A percentile compares a stretch with the other conserved stretches of the same genome.
These are phyloP conservation scores for Aelia acuminata DNA, from an alignment of 2,888 invertebrate species.

Conservation along the genomic window DNA sequence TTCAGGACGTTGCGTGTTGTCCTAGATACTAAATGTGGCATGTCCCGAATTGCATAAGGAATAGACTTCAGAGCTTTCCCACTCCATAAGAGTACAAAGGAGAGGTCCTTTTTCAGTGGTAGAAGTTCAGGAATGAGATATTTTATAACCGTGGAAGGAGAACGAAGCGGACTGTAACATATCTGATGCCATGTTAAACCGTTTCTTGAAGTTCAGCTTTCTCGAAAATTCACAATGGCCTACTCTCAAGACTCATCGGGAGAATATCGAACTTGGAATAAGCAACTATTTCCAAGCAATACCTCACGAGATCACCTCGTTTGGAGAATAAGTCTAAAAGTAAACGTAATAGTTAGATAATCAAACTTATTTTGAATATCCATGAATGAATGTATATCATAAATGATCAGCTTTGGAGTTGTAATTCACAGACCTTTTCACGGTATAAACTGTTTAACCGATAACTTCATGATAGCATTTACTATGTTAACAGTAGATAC, in stretches of 20 bases:
- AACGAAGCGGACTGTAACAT: not conserved
- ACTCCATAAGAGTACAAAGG: slow-evolving; percentile 8
- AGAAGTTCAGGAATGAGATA: not conserved
- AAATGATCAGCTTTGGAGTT: too few relatives aligned
- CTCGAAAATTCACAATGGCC: not conserved
- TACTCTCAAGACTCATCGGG: not conserved
- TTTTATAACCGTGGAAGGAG: slow-evolving; percentile 20
- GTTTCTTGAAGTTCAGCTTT: slow-evolving; percentile 34
- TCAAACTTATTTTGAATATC: not conserved
- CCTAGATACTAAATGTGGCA: slow-evolving; percentile 33
- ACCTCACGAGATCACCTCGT: not conserved
- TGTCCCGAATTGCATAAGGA: slow-evolving; percentile 41
- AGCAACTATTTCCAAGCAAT: not conserved
- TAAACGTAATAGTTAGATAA: not conserved
- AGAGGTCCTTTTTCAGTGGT: not conserved
- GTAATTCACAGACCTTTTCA: too few relatives aligned
- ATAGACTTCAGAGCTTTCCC: slow-evolving; percentile 28
- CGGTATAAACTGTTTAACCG: too few relatives aligned
- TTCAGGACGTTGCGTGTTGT: not conserved
- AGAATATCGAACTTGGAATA: not conserved
- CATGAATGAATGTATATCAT: too few relatives aligned
- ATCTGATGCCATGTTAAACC: slow-evolving; percentile 3
- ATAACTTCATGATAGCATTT: too few relatives aligned
- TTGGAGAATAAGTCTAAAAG: not conserved
- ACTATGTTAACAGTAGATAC: too few relatives aligned